These are phyloP conservation scores for Acrocyrtus sp. DNA, from an alignment of 2,888 invertebrate genomes.

Conservation along the genomic window DNA sequence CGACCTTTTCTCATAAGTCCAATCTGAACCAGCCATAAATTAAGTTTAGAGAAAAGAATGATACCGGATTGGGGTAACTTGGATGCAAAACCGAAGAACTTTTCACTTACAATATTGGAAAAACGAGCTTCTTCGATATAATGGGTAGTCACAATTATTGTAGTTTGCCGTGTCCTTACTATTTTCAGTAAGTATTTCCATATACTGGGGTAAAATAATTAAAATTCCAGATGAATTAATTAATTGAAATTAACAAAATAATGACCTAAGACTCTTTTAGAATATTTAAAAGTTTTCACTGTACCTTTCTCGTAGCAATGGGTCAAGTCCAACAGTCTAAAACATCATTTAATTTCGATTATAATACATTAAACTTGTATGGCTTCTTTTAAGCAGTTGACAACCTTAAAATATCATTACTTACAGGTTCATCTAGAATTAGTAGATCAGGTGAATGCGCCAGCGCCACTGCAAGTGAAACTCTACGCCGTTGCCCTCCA, in stretches of 20 bases:
- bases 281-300: no score
- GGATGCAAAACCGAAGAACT: background rate
- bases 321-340: slow-evolving; percentile 28
- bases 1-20: slow-evolving; percentile 3
- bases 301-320: slow-evolving; percentile 9
- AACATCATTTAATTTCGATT: background rate
- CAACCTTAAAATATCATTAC: background rate
- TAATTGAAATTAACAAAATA: background rate
- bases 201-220: slow-evolving; percentile 20
- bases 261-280: no score
- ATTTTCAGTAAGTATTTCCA: slow-evolving; percentile 29
- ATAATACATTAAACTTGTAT: background rate
- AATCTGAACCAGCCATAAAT: background rate
- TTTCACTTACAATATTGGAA: background rate
- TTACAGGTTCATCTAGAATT: slow-evolving; percentile 84
- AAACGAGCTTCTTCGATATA: slow-evolving; percentile 34
- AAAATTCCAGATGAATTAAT: background rate
- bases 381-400: background rate
- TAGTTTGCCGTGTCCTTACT: background rate
- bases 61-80: background rate
- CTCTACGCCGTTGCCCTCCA: slow-evolving; percentile 67
- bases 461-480: slow-evolving; percentile 67
- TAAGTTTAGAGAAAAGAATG: background rate
- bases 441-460: slow-evolving; percentile 69
- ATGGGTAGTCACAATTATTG: slow-evolving; percentile 42